Evolutionary conservation across 2,888 invertebrate genomes (phyloP).

Genomic region (Andricus quercusramuli): DNA sequence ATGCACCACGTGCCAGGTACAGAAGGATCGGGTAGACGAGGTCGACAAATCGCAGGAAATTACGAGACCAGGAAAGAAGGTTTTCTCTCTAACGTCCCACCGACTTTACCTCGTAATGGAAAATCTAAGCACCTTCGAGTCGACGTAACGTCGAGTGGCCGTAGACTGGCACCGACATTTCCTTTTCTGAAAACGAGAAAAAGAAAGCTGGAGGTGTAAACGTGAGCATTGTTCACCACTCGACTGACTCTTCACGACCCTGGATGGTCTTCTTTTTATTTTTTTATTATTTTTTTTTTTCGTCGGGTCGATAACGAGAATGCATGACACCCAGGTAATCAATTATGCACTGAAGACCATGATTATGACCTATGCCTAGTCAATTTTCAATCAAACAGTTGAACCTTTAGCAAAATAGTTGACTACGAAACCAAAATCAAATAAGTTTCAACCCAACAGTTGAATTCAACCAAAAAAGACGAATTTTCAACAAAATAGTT

Average conservation of each 20-base stretch:
- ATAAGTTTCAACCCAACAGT: too few species aligned
- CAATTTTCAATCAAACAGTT: too few species aligned
- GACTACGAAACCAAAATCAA: too few species aligned
- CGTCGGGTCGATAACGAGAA: neutral
- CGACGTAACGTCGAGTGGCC: constrained; percentile 41
- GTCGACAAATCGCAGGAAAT: constrained; percentile 59
- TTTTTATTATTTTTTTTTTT: neutral
- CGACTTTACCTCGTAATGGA: constrained; percentile 57
- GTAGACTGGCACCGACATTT: constrained; percentile 32
- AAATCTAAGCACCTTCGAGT: constrained; percentile 56
- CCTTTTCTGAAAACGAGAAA: constrained; percentile 3
- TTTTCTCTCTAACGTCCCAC: constrained; percentile 42
- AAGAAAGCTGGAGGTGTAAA: constrained; percentile 30
- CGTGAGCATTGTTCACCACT: constrained; percentile 26
- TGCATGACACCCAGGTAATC: neutral
- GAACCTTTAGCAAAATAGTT: too few species aligned
- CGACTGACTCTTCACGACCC: constrained; percentile 29
- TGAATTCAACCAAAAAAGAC: too few species aligned
- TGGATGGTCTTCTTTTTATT: neutral
- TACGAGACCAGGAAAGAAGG: constrained; percentile 48
- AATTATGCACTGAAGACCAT: neutral
- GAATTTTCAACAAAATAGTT: too few species aligned
- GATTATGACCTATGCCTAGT: neutral
- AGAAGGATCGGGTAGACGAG: constrained; percentile 50
- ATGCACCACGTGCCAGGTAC: constrained; percentile 46